Base-by-base conservation (phyloP, 1,140 invertebrate genomes). In the Macrocentrus cingulum region DNA sequence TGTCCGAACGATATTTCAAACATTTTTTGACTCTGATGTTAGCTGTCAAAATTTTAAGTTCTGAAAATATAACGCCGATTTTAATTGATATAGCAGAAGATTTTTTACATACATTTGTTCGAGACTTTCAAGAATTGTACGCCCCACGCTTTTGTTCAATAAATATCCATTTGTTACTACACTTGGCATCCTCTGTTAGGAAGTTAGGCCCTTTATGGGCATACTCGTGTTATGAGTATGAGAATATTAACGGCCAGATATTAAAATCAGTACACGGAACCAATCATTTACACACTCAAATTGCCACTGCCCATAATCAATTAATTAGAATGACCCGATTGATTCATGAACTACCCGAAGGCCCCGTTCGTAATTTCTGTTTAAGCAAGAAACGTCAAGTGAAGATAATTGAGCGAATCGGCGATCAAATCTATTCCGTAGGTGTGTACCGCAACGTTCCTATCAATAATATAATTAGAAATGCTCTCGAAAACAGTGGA, bases 161-260 rank as follows among this genome's bases (percentile, higher is more conserved):
- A 20, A 67, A 67, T 50, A 54, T 67, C 13, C 63, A 67, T 44
- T 52, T 56, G 54, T 13, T 67, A 11, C 37, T 62, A 16, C 64
- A 66, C 57, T 59, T 63, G 25, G n/a, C 57, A 5, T 36, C 63
- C 52, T 61, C 53, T 45, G 64, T 65, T 8, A 18, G 46, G 16
- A 54, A 15, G 13, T 53, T 63, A 41, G 60, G 63, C 44, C 64
- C 60, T 15, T 46, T 67, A 4, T 67, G 63, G 61, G 49, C 55
- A 18, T 49, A 60, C 19, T 55, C 64, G 5, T 66, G 66, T 41
- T 67, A 49, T 29, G 46, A 59, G 52, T 67, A 46, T 41, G 64
- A 64, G 60, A 56, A 67, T 52, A 49, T 67, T 11, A 63, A 67
- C 56, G 64, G 60, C 0, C 52, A 59, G 58, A 29, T 63, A 2